Evolutionary conservation across 2,797 vertebrate species (phyloP).

Genomic region (Neostethus bicornis): DNA sequence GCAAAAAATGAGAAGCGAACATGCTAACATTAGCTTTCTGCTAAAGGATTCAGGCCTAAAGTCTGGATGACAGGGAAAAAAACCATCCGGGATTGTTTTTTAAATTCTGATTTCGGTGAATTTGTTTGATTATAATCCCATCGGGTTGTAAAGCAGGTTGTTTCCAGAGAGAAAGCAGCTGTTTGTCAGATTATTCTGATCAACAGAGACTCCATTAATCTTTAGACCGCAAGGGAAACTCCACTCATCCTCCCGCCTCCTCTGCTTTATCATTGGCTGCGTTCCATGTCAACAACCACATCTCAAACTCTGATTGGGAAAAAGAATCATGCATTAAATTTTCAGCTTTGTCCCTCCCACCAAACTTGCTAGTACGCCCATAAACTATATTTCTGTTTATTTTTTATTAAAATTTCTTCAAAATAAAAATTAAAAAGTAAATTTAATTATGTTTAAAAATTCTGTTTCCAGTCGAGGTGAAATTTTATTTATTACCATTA

Average conservation of each 20-base stretch:
- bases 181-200: conserved; percentile 73
- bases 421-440: background rate
- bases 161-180: conserved; percentile 71
- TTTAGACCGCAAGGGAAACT: conserved; percentile 83
- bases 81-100: conserved; percentile 31
- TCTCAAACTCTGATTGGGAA: conserved; percentile 58
- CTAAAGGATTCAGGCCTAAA: too few species aligned
- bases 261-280: conserved; percentile 57
- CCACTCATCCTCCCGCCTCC: conserved; percentile 77
- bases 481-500: conserved; percentile 39
- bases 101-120: conserved; percentile 14
- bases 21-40: conserved; percentile 68
- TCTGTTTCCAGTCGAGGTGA: conserved; percentile 10
- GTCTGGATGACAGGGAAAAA: conserved; percentile 33
- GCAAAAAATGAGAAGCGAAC: too few species aligned
- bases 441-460: background rate
- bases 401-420: conserved; percentile 13
- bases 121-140: conserved; percentile 33
- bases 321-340: conserved; percentile 13
- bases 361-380: conserved; percentile 51
- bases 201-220: conserved; percentile 85
- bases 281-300: conserved; percentile 16
- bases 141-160: conserved; percentile 47
- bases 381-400: conserved; percentile 31
- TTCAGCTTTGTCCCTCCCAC: conserved; percentile 56